These are phyloP conservation scores for Holacanthus passer DNA, from an alignment of 2,113 vertebrate genomes.

Conservation along the genomic window DNA sequence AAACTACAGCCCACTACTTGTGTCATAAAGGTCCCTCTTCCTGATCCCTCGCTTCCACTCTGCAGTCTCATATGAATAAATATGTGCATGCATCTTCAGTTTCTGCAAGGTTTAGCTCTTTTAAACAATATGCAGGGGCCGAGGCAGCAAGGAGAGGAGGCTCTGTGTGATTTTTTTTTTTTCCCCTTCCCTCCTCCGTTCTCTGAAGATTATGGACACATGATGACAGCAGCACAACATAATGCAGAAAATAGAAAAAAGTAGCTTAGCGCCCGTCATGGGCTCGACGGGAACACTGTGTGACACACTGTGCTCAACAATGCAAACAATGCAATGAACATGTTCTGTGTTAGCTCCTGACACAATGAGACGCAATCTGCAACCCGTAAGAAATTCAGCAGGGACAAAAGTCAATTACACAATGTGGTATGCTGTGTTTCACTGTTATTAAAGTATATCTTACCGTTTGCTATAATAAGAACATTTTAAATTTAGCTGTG, in stretches of 20 bases:
- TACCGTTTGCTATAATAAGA: background rate
- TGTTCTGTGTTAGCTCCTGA: slow-evolving; percentile 4
- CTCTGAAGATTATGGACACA: slow-evolving; percentile 51
- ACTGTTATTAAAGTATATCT: background rate
- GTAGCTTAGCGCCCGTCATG: background rate
- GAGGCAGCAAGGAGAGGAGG: slow-evolving; percentile 13
- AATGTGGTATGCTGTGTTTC: background rate
- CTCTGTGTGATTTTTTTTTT: slow-evolving; percentile 11
- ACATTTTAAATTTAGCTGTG: background rate
- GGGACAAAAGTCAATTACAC: background rate
- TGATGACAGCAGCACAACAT: slow-evolving; percentile 57
- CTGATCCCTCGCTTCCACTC: slow-evolving; percentile 45
- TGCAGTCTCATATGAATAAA: slow-evolving; percentile 59
- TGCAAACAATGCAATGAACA: background rate
- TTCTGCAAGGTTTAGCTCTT: slow-evolving; percentile 54
- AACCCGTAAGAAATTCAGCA: background rate
- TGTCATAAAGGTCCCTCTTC: slow-evolving; percentile 14
- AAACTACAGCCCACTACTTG: slow-evolving; percentile 4
- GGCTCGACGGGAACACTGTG: slow-evolving; percentile 16
- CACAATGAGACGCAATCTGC: slow-evolving; percentile 8
- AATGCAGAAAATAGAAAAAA: slow-evolving; percentile 46
- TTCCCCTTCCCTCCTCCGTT: slow-evolving; percentile 15
- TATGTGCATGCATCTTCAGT: slow-evolving; percentile 31
- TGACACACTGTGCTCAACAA: slow-evolving; percentile 14
- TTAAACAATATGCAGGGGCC: slow-evolving; percentile 28